phyloP scores from a whole-genome alignment of 2,888 invertebrate genomes.

The Machimus rusticus region DNA sequence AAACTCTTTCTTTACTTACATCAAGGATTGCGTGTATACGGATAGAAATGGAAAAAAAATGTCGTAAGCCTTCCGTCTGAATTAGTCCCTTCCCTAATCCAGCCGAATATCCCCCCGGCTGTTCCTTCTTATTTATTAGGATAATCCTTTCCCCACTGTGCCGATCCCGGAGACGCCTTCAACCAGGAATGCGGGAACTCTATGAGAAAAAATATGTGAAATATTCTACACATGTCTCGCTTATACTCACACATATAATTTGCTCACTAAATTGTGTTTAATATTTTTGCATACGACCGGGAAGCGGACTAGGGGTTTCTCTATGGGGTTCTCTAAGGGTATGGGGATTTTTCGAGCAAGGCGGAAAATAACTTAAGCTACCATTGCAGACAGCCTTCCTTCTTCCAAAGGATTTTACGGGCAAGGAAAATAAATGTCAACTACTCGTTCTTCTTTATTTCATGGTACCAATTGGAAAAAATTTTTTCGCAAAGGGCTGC shows the following conservation, averaged over 20 bases:
- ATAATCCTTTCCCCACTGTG: not conserved
- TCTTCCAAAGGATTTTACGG: slow-evolving; percentile 2
- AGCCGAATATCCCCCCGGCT: not conserved
- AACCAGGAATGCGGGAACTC: not conserved
- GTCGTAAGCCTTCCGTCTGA: not conserved
- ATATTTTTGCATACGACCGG: slow-evolving; percentile 22
- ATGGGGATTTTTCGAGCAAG: not conserved
- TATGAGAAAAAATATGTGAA: slow-evolving; percentile 8
- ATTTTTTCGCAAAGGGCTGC: slow-evolving; percentile 32
- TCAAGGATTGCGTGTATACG: not conserved
- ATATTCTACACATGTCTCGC: slow-evolving; percentile 23
- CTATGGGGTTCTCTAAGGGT: not conserved
- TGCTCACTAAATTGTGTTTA: slow-evolving; percentile 31
- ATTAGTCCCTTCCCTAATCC: not conserved
- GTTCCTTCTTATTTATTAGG: not conserved
- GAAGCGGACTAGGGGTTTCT: not conserved
- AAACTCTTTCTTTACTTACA: not conserved
- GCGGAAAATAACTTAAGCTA: not conserved
- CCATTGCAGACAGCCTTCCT: not conserved
- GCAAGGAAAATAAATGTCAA: slow-evolving; percentile 36
- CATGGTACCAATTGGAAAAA: slow-evolving; percentile 36
- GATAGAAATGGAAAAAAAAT: not conserved
- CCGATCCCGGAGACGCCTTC: not conserved
- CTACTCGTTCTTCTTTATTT: slow-evolving; percentile 30
- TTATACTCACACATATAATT: slow-evolving; percentile 16